Conservation (phyloP, 2,888 invertebrate genomes). For the Philopedon plagiatum region DNA sequence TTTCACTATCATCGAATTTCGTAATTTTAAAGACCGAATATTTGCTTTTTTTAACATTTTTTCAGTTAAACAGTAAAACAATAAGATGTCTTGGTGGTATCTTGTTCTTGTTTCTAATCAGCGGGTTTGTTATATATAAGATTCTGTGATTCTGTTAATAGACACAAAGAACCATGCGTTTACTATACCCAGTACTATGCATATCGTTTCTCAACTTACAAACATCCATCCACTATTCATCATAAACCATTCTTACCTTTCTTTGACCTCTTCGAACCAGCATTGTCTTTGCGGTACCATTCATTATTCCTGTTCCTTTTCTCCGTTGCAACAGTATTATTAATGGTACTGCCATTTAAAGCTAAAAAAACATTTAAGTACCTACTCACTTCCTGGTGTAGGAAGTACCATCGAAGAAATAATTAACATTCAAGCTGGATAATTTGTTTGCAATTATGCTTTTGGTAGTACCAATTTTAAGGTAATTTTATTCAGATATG, state of each 20-base stretch:
- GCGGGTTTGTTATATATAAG: too few relatives aligned
- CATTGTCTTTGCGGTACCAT: slow-evolving; percentile 9
- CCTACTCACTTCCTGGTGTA: slow-evolving; percentile 17
- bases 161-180: too few relatives aligned
- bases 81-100: too few relatives aligned
- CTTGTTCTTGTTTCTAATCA: too few relatives aligned
- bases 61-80: too few relatives aligned
- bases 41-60: too few relatives aligned
- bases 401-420: slow-evolving; percentile 11
- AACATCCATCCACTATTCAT: background rate
- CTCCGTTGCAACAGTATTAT: slow-evolving; percentile 6
- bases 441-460: slow-evolving; percentile 7
- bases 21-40: too few relatives aligned
- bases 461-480: background rate
- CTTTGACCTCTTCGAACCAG: background rate
- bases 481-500: slow-evolving; percentile 8
- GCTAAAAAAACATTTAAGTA: slow-evolving; percentile 5
- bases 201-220: too few relatives aligned
- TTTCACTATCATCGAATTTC: too few relatives aligned
- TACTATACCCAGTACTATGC: too few relatives aligned
- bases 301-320: slow-evolving; percentile 7
- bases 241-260: background rate
- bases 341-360: slow-evolving; percentile 9
- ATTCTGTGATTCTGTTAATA: too few relatives aligned
- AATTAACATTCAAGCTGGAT: slow-evolving; percentile 13